Evolutionary conservation across 1,140 invertebrate genomes (phyloP), one percentile per base, ranked within the genome.

Genomic region (Trichonephila inaurata): DNA sequence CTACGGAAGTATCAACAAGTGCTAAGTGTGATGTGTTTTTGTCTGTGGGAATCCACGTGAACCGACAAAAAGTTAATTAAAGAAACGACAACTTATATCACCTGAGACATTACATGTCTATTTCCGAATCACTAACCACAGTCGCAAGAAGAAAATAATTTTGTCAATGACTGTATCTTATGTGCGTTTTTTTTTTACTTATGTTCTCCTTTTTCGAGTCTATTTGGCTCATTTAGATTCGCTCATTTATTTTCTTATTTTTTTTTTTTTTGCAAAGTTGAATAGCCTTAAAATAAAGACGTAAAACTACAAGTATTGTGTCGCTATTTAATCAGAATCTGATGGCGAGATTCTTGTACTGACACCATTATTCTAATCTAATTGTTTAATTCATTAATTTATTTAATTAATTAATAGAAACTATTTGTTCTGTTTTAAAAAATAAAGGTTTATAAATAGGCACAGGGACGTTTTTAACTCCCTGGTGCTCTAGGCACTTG

Each of bases 121-220:
- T 77, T 77, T 77, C 72, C 72, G 72, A 77, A 16, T 77, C 72
- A 77, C 28, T 77, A 40, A 40, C 16, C 72, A 77, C 72, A 77
- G 24, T 77, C 72, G 18, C 10, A 77, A 77, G 33, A 28, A 77
- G 24, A n/a, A 24, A n/a, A 69, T 24, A n/a, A 24, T 69, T 28
- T 77, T 28, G 5, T 33, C 69, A 24, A 33, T 77, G 72, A 33
- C 72, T 33, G 28, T 77, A 77, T 77, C 33, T 77, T 16, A 77
- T 28, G 33, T 18, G 14, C 7, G 18, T 2, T 10, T 40, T 33
- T 72, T 77, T 77, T 77, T 77, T 77, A 5, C 16, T 1, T 7
- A 14, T 18, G 5, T 10, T 51, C 51, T 51, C 6, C 51, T 51
- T 51, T 51, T 51, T 51, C 51, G 16, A 77, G 16, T 18, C 16